These are phyloP conservation scores for Drosophila prosaltans DNA, from an alignment of 1,140 invertebrate species.

Conservation along the genomic window DNA sequence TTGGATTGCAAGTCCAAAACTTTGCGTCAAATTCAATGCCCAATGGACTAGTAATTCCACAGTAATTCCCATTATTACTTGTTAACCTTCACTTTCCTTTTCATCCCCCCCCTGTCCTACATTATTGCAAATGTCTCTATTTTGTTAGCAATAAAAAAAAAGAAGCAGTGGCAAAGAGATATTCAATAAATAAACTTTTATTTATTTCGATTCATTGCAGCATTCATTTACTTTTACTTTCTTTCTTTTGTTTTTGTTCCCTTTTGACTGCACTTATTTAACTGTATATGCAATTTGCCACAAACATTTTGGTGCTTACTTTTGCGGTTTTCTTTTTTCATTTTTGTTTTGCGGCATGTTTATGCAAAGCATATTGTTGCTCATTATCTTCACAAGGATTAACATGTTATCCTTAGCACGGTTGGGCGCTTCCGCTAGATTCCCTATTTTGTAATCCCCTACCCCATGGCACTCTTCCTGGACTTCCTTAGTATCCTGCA, in stretches of 20 bases:
- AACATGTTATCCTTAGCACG: slow-evolving; percentile 76
- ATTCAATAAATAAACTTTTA: too few relatives aligned
- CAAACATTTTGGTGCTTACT: background rate
- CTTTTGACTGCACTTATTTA: slow-evolving; percentile 19
- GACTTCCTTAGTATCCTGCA: background rate
- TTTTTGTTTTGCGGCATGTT: slow-evolving; percentile 30
- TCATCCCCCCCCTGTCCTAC: too few relatives aligned
- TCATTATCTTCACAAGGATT: slow-evolving; percentile 74
- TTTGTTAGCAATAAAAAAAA: too few relatives aligned
- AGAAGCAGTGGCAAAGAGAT: too few relatives aligned
- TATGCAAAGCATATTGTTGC: slow-evolving; percentile 77
- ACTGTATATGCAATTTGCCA: slow-evolving; percentile 23
- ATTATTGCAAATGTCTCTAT: too few relatives aligned
- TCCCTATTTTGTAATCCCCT: slow-evolving; percentile 13
- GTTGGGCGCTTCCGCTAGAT: slow-evolving; percentile 42
- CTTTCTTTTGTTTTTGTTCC: background rate
- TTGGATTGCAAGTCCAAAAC: too few relatives aligned
- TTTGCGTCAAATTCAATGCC: too few relatives aligned
- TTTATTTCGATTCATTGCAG: too few relatives aligned
- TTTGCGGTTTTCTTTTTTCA: background rate
- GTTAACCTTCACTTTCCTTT: too few relatives aligned
- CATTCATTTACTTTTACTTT: background rate
- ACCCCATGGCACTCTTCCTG: background rate
- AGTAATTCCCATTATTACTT: too few relatives aligned
- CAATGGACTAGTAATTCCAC: too few relatives aligned